Conservation (phyloP, 2,888 invertebrate species). For the Alviniconcha strummeri region DNA sequence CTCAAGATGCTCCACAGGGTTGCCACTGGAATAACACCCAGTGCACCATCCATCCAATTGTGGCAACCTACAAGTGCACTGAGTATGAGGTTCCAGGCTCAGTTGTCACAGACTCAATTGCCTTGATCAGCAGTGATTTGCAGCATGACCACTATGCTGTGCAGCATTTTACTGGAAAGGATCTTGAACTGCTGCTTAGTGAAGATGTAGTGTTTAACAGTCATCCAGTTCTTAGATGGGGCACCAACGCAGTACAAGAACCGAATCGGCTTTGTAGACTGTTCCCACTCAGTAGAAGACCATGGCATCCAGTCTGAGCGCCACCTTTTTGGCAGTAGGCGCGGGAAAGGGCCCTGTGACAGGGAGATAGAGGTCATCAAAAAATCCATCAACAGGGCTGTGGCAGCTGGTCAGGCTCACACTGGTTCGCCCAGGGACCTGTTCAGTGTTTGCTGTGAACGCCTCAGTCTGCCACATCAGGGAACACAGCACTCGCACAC, state of each 20-base stretch:
- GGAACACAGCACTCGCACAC: background rate
- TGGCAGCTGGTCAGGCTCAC: background rate
- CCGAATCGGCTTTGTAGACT: background rate
- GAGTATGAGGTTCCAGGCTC: background rate
- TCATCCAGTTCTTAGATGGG: background rate
- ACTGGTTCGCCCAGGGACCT: background rate
- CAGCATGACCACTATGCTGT: background rate
- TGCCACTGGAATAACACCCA: conserved; percentile 10
- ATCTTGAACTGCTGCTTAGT: background rate
- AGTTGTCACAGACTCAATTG: background rate
- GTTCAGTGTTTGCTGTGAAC: background rate
- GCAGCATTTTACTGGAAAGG: background rate
- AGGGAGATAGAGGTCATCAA: background rate
- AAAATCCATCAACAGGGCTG: background rate
- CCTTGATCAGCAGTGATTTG: background rate
- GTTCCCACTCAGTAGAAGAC: background rate
- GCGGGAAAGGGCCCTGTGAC: conserved; percentile 6
- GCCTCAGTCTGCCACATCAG: background rate
- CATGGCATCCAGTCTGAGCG: background rate
- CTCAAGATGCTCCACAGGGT: conserved; percentile 1
- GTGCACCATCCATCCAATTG: conserved; percentile 3
- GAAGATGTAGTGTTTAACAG: background rate
- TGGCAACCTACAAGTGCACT: background rate
- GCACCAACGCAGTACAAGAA: background rate
- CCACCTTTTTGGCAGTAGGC: conserved; percentile 11